Percentiles rank a stretch among this genome's conserved stretches.
These are phyloP conservation scores for Micoletzkya japonica DNA, from an alignment of 2,888 invertebrate genomes.

Conservation along the genomic window DNA sequence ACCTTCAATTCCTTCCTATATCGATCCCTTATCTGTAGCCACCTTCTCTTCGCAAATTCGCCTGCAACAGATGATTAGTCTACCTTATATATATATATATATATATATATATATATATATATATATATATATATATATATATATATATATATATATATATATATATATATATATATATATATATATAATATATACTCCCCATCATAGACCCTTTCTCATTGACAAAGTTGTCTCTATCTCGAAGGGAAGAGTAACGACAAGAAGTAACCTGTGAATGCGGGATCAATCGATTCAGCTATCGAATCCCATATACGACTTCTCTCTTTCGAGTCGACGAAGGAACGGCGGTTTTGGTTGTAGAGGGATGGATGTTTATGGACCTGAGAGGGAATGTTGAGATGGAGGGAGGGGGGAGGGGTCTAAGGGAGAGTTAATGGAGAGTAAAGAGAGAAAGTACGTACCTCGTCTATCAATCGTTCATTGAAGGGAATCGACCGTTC, in stretches of 20 bases:
- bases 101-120: background rate
- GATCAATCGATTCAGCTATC: constrained; percentile 57
- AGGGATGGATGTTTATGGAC: constrained; percentile 51
- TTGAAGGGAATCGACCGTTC: constrained; percentile 2
- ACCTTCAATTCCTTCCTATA: constrained; percentile 60
- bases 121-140: no score
- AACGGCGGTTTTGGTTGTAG: constrained; percentile 57
- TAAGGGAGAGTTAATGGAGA: background rate
- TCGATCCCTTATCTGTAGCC: constrained; percentile 60
- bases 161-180: no score
- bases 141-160: no score
- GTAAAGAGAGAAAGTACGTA: background rate
- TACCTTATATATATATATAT: background rate
- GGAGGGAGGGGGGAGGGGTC: background rate
- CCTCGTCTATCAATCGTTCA: constrained; percentile 14
- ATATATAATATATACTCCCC: no score
- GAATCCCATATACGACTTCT: constrained; percentile 57
- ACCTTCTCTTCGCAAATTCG: constrained; percentile 61
- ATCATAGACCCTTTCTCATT: no score
- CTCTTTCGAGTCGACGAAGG: constrained; percentile 50
- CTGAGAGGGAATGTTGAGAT: background rate
- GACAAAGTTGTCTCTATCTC: background rate
- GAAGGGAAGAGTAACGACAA: background rate
- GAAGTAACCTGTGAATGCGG: constrained; percentile 46
- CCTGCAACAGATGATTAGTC: constrained; percentile 36